Base-by-base conservation (phyloP, 2,888 invertebrate species). In the Salpingus planirostris region DNA sequence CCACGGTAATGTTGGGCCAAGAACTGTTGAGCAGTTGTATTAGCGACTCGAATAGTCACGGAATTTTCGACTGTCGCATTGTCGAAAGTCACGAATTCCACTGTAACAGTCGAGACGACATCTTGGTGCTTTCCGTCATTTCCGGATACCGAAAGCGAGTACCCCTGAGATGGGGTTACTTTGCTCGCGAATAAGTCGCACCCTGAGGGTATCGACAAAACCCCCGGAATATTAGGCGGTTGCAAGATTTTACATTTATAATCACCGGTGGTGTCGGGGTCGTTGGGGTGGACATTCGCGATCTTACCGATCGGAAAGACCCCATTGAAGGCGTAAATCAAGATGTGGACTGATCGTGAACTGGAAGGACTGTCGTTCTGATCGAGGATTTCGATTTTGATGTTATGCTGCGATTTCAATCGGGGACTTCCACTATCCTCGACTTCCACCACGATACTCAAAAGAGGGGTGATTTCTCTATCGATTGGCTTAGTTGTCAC, bases 281-380 rank as follows among this genome's bases (percentile, higher is more conserved):
- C 96, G 54, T 88, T 84, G 1, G 96, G 96, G 63, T 83, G 86
- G 0, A 95, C 85, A 61, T 91, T 79, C 4, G 91, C 95, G 42
- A 96, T 81, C 64, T 82, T 84, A n/a, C 85, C 85, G 12, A 74
- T 59, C 0, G 88, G 84, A 50, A 82, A 76, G 39, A 74, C 71
- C 31, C 79, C 80, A 52, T 88, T 83, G 52, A 85, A 82, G 1
- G 83, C 72, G 54, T 84, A 78, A 2, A 90, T 79, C 28, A 85
- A 66, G 11, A 90, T 75, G 51, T 86, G 85, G 1, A 86, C 85
- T 6, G 83, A 82, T 51, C 93, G 73, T 11, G 90, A 73, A 2
- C 78, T 76, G 0, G 90, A 92, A 10, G 92, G 89, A 57, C 85
- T 88, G 52, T 95, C 93, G 60, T 95, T 95, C 60, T 86, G 80